Evolutionary conservation across 2,888 invertebrate genomes (phyloP), one percentile per base, ranked within the genome.

Genomic region (Drosophila koepferae): DNA sequence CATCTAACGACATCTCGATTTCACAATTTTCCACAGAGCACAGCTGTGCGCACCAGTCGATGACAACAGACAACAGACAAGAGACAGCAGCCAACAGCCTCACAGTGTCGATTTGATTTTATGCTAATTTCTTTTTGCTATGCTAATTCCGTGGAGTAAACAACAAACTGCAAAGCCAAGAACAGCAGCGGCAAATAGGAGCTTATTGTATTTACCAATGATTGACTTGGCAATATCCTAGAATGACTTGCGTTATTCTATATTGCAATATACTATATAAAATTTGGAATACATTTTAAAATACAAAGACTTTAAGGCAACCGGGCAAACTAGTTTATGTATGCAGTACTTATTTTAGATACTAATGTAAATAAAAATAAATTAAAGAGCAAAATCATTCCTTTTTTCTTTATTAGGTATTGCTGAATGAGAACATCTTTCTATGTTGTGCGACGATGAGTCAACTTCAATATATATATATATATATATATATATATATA

Each of bases 91-190:
- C 18, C 70, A 71, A 72, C 28, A 63, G 28, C 67, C 73, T 72
- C 67, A 69, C 78, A 80, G 69, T 78, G 85, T 85, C 78, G 72
- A 73, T 77, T 81, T 79, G 87, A 90, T 90, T 85, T 87, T 82
- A 89, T 89, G 90, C 81, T 87, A 89, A 89, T 85, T 89, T 74
- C 77, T 74, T 80, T 51, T 89, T 85, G 71, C 68, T 77, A 89
- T 89, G 88, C 82, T 87, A 89, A 89, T 90, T 80, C 68, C 20
- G 41, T 63, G 62, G 62, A 60, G 81, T 76, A 83, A 83, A 83
- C 89, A 84, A 81, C 72, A 66, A 80, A 68, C 70, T 53, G 62
- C 67, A 49, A 65, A 69, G 69, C 23, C 55, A 41, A 67, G 56
- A 61, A 56, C 54, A 55, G 16, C 20, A 43, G 20, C n/a, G 6